phyloP scores from a whole-genome alignment of 2,797 vertebrate genomes.

The Clarias platycephalus region DNA sequence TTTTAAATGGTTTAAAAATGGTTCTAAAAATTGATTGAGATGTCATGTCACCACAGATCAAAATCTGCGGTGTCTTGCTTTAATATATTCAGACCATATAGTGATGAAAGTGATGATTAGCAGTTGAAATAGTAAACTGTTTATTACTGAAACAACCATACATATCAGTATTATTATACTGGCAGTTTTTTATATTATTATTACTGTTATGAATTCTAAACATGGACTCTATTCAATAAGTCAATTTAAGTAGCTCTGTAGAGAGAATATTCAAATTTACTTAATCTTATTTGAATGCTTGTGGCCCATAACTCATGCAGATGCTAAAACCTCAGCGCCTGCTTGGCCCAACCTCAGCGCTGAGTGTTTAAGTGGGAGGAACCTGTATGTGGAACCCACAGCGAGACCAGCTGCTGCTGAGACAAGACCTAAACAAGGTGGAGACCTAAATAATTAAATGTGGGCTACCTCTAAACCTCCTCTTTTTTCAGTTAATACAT shows the following conservation, averaged over 20 bases:
- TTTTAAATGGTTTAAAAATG: not conserved
- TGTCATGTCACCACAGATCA: not conserved
- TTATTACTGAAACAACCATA: not conserved
- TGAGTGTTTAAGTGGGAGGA: conserved; percentile 64
- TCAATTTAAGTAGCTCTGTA: not conserved
- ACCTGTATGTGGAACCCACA: conserved; percentile 59
- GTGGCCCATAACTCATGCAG: conserved; percentile 60
- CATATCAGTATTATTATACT: not conserved
- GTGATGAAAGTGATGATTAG: not conserved
- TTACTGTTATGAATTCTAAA: not conserved
- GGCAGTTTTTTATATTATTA: no score
- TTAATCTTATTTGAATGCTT: not conserved
- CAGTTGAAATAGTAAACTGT: not conserved
- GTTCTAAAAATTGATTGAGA: not conserved
- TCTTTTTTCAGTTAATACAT: not conserved
- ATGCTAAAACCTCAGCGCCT: conserved; percentile 79
- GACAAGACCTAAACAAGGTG: conserved; percentile 60
- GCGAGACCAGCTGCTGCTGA: conserved; percentile 30
- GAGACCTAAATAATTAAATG: not conserved
- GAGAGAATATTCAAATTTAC: not conserved
- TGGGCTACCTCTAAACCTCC: not conserved
- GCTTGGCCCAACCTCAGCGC: conserved; percentile 83
- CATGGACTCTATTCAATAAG: not conserved
- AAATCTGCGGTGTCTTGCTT: not conserved
- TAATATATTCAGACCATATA: not conserved